Base-by-base conservation (phyloP, 1,140 invertebrate genomes). In the Stenopsyche tienmushanensis region DNA sequence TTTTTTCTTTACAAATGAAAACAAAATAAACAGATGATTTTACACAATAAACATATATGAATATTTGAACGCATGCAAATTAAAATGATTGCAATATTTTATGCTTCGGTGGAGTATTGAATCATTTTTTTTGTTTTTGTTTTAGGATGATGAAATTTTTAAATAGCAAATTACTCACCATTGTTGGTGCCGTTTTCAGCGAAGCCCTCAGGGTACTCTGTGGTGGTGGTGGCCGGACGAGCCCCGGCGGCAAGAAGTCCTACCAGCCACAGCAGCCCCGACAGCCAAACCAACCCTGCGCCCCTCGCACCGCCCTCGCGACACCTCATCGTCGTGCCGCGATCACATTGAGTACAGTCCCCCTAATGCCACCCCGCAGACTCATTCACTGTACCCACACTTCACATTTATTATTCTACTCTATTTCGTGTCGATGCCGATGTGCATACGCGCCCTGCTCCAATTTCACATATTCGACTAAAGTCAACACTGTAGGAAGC, bases 131-230 rank as follows among this genome's bases (percentile, higher is more conserved):
- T n/a, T n/a, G n/a, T n/a, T n/a, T n/a, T n/a, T n/a, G n/a, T n/a
- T n/a, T n/a, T n/a, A n/a, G n/a, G n/a, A n/a, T n/a, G n/a, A n/a
- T n/a, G n/a, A n/a, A n/a, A n/a, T n/a, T n/a, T n/a, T n/a, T n/a
- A n/a, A n/a, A n/a, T n/a, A 34, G 29, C 13, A 34, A 34, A 15
- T 10, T 52, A 64, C 65, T 67, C 45, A 70, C 68, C 68, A 24
- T 70, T 70, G 42, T 70, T 66, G 25, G 68, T 70, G 58, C 65
- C 65, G 26, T 70, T 70, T 64, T 70, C 68, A n/a, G 68, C 68
- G 59, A 64, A 70, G 1, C 64, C 65, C 26, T 70, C 68, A n/a
- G 68, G 68, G 44, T 55, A 67, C 25, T 70, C 68, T 0, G 68
- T 70, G 13, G 68, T 70, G 25, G 68, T 70, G 21, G 68, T 67